These are phyloP conservation scores for Oscheius onirici DNA, from an alignment of 2,888 invertebrate species.

Conservation along the genomic window DNA sequence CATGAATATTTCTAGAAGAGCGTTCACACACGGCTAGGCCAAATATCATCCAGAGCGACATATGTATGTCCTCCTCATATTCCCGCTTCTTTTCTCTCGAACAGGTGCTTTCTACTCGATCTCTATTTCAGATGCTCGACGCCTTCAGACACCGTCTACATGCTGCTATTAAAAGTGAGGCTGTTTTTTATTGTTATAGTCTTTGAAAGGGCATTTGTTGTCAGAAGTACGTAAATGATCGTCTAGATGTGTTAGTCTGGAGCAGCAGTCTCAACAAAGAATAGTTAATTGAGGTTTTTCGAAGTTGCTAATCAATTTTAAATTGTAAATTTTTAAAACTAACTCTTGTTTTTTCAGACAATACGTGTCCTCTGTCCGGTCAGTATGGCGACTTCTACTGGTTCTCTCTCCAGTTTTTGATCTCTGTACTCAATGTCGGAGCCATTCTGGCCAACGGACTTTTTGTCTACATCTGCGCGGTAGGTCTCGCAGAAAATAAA, in stretches of 20 bases:
- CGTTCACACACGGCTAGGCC: too few relatives aligned
- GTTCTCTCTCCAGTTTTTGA: slow-evolving; percentile 39
- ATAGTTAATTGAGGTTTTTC: too few relatives aligned
- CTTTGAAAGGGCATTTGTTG: too few relatives aligned
- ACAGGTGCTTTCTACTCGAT: not conserved
- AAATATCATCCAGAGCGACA: too few relatives aligned
- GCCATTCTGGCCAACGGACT: slow-evolving; percentile 38
- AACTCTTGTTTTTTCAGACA: not conserved
- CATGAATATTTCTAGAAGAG: too few relatives aligned
- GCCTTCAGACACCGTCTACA: slow-evolving; percentile 19
- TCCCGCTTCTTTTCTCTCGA: not conserved
- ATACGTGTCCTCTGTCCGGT: slow-evolving; percentile 35
- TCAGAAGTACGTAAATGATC: too few relatives aligned
- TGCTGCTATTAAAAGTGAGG: not conserved
- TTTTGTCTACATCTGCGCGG: slow-evolving; percentile 40
- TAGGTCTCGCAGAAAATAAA: too few relatives aligned
- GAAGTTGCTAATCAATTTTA: too few relatives aligned
- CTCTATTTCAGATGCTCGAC: slow-evolving; percentile 16
- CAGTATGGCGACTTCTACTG: slow-evolving; percentile 36
- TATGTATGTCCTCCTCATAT: not conserved
- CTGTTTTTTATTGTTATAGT: too few relatives aligned
- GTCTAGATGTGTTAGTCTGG: too few relatives aligned
- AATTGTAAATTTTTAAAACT: too few relatives aligned
- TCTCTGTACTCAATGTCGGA: slow-evolving; percentile 38
- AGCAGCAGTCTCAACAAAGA: too few relatives aligned